Base-by-base conservation (phyloP, 2,113 vertebrate genomes). In the Melanerpes aurifrons region DNA sequence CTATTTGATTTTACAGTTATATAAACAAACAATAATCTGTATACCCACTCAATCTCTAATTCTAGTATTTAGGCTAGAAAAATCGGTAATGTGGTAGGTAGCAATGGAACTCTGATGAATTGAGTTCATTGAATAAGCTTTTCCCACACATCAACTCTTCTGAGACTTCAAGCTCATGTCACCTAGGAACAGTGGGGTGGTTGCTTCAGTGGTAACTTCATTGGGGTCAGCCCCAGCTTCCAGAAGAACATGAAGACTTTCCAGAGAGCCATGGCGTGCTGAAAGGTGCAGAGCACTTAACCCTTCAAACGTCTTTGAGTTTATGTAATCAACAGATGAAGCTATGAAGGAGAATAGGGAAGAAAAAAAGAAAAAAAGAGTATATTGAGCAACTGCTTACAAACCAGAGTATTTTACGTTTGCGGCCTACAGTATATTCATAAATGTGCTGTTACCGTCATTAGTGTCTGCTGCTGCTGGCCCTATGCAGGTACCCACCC, bases 111-210 rank as follows among this genome's bases (percentile, higher is more conserved):
- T 40, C 20, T 5, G 24, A 14, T 7, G 48, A 68, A 58, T 63
- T 56, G 56, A 82, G 72, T 9, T n/a, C 0, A 0, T 79, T 3
- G 13, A 45, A 54, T 10, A 75, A 70, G 31, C 31, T 87, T 28
- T 48, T 50, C 21, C 15, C 37, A 28, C 29, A 11, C 3, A 1
- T 19, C 5, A 6, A 14, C 8, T 29, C 53, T 22, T 54, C 9
- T 16, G 28, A 74, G 57, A 24, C 29, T 40, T 53, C 31, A 71
- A 78, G 62, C 26, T 59, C 5, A 12, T 40, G 57, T 93, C 95
- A 99, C 99, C 99, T 97, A 98, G 96, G 90, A 98, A 99, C 28
- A 99, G 95, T 0, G 99, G 98, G 2, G 98, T 98, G 73, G 98
- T 98, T 28, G 96, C 96, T 32, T 99, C 98, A 2, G 98, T 98